phyloP scores from a whole-genome alignment of 35 echinoderm and acorn worm species.

The Apostichopus parvimensis region DNA sequence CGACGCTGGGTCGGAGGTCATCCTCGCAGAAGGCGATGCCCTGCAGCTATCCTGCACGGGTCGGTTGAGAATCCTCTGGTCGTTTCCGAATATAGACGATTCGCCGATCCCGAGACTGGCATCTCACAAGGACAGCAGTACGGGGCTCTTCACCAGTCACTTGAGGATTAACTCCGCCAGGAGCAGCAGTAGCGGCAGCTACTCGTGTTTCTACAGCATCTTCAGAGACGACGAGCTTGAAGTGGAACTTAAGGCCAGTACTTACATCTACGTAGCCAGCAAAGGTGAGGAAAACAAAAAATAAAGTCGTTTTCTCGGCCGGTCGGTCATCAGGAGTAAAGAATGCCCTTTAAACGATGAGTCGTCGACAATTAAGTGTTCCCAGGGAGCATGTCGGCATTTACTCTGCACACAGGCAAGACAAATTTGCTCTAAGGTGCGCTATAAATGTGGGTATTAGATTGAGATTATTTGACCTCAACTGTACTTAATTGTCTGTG shows the following conservation, averaged over 20 bases:
- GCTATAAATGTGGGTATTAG: too few species aligned
- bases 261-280: slow-evolving; percentile 12
- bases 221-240: slow-evolving; percentile 1
- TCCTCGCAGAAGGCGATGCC: slow-evolving; percentile 1
- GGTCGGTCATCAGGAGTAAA: too few species aligned
- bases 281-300: background rate
- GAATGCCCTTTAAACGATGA: too few species aligned
- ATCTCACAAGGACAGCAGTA: background rate
- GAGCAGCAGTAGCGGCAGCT: slow-evolving; percentile 27
- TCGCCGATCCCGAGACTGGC: background rate
- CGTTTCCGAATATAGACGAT: slow-evolving; percentile 10
- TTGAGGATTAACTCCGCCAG: background rate
- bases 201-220: slow-evolving; percentile 32
- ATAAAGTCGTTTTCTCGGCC: too few species aligned
- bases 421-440: too few species aligned
- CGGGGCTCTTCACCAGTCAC: background rate
- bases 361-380: too few species aligned
- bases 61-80: slow-evolving; percentile 27
- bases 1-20: slow-evolving; percentile 1
- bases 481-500: too few species aligned
- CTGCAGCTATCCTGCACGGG: slow-evolving; percentile 20
- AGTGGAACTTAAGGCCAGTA: slow-evolving; percentile 3
- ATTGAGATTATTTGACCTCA: too few species aligned
- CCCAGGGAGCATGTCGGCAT: too few species aligned
- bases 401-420: too few species aligned